Evolutionary conservation across 2,113 vertebrate genomes (phyloP).

Genomic region (Cheirogaleus medius): DNA sequence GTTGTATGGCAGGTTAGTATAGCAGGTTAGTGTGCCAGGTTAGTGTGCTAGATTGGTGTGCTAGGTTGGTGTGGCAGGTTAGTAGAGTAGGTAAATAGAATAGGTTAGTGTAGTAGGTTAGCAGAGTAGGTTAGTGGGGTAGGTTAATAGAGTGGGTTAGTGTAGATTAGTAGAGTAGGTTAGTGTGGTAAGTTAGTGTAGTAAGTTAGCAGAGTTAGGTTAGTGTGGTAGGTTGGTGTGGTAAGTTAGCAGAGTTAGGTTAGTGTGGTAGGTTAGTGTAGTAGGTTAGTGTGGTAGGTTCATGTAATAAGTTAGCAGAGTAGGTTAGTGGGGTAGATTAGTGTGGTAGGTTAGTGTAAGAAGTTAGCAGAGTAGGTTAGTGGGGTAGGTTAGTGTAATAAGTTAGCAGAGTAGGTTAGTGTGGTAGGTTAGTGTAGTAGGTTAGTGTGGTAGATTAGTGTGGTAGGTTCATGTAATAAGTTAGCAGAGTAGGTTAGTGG

Average conservation of each 20-base stretch:
- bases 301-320: accelerated
- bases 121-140: background rate
- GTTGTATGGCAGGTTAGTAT: no score
- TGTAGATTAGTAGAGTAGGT: background rate
- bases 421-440: background rate
- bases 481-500: background rate
- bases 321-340: background rate
- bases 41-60: no score
- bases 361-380: background rate
- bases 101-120: no score
- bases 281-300: background rate
- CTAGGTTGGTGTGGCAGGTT: no score
- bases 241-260: background rate
- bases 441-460: background rate
- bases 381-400: accelerated
- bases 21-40: no score
- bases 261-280: background rate
- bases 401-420: background rate
- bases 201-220: background rate
- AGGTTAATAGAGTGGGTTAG: no score
- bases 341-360: no score
- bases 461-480: background rate
- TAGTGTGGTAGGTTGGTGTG: background rate
- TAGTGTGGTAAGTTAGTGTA: background rate
- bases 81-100: no score